These are phyloP conservation scores for Bombus vancouverensis DNA, from an alignment of 1,140 invertebrate species.

Conservation along the genomic window DNA sequence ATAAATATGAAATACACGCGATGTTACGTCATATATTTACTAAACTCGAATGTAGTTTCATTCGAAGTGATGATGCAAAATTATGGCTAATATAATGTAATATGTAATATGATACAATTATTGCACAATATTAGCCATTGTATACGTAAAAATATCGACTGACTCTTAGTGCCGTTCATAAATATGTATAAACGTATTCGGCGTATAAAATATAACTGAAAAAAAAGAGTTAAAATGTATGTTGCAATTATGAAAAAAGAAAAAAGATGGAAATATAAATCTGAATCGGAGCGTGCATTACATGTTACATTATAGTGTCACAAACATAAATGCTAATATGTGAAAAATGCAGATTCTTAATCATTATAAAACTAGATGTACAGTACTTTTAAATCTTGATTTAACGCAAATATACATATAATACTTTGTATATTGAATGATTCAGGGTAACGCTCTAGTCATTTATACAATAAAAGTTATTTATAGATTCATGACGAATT, in stretches of 20 bases:
- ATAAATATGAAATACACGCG: not conserved
- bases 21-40: not conserved
- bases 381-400: not conserved
- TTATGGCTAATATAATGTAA: slow-evolving; percentile 40
- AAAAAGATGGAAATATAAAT: not conserved
- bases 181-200: slow-evolving; percentile 35
- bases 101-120: slow-evolving; percentile 40
- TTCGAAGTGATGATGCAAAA: not conserved
- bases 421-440: slow-evolving; percentile 23
- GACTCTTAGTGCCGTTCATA: slow-evolving; percentile 50
- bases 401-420: not conserved
- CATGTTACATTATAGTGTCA: not conserved
- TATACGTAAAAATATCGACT: slow-evolving; percentile 54
- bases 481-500: slow-evolving; percentile 38
- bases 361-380: slow-evolving; percentile 7
- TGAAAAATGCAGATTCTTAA: not conserved
- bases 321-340: not conserved
- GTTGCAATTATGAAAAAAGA: not conserved
- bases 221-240: not conserved
- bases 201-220: not conserved
- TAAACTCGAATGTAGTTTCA: slow-evolving; percentile 24
- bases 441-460: slow-evolving; percentile 53
- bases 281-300: not conserved
- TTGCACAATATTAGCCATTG: slow-evolving; percentile 64
- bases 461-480: slow-evolving; percentile 41